Conservation (phyloP, 2,797 vertebrate species). For the Orientallactaga sibirica region DNA sequence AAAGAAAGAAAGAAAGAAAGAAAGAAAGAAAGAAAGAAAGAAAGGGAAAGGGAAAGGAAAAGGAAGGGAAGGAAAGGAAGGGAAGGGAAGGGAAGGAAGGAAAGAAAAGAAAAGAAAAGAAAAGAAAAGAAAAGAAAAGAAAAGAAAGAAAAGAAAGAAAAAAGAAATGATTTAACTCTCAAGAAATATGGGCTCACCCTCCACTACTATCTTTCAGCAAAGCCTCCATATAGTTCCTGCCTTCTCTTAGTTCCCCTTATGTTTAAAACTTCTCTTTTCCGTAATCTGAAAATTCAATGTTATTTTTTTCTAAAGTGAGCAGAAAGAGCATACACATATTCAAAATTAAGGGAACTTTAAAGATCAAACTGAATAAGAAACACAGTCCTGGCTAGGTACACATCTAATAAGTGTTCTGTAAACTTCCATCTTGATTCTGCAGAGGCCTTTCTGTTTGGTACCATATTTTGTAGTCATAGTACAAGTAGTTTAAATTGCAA, state of each 20-base stretch:
- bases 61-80: too few species aligned
- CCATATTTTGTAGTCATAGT: neutral
- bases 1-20: too few species aligned
- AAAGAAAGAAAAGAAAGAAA: too few species aligned
- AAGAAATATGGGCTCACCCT: neutral
- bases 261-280: neutral
- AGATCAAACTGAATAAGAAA: neutral
- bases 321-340: neutral
- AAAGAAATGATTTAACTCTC: neutral
- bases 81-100: too few species aligned
- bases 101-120: too few species aligned
- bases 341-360: neutral
- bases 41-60: too few species aligned
- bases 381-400: rapidly evolving
- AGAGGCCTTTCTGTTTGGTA: neutral
- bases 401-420: neutral
- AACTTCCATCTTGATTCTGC: neutral
- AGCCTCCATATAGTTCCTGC: neutral
- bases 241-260: rapidly evolving
- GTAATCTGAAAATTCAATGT: neutral
- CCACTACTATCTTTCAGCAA: neutral
- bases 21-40: too few species aligned
- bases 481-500: neutral
- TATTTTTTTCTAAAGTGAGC: neutral
- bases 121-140: too few species aligned